Evolutionary conservation across 1,140 invertebrate species (phyloP), one percentile per base, ranked within the genome.

Genomic region (Drosophila nikananu): DNA sequence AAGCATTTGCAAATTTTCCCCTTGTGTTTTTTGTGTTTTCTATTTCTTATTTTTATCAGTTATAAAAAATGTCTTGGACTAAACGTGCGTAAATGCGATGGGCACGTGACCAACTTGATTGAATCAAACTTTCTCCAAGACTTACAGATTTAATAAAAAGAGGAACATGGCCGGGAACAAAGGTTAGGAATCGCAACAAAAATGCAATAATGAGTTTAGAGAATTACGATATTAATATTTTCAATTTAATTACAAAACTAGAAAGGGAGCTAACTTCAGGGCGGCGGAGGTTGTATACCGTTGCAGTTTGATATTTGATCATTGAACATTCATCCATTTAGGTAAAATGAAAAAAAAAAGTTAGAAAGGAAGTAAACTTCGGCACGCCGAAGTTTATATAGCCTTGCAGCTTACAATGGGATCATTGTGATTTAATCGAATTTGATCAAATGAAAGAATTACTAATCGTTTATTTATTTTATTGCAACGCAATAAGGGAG

Each of bases 91-190:
- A 77, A 77, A 66, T 59, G 39, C 27, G 35, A 19, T 17, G 37
- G 35, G 46, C 72, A 76, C 73, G 74, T 77, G 74, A 77, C 73
- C 25, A 42, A 65, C 39, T 41, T 44, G 44, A 65, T 63, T 65
- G 27, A n/a, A 37, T n/a, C 21, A 37, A 39, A 17, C 32, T 15
- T 55, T 15, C 9, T 55, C 5, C n/a, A 9, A 39, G 15, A 55
- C 8, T 17, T 39, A 39, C 21, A 55, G 32, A 39, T 17, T 54
- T 23, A 35, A 39, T 30, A 32, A 30, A 32, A 6, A 19, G 23
- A 6, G 5, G 5, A 4, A 13, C 15, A 8, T 48, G 46, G 8
- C 10, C 3, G 10, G 10, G 10, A 32, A 19, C 17, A 19, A 42
- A 19, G 12, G 17, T 8, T 41, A n/a, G 25, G 2, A n/a, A 51